Base-by-base conservation (phyloP, 2,888 invertebrate genomes). In the Eristalis pertinax region DNA sequence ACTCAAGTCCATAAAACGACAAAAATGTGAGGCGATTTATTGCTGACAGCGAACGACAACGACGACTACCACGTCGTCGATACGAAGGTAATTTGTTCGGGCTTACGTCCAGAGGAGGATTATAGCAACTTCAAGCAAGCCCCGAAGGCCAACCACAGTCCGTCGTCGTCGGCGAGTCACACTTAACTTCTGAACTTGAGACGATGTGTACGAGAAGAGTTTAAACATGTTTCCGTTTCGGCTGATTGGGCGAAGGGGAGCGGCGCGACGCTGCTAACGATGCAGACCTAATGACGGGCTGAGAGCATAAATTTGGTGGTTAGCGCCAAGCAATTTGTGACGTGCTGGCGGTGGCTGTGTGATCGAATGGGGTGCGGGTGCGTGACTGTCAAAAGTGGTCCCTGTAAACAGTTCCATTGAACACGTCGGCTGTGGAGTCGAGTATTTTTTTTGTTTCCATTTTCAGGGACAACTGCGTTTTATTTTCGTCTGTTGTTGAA, bases 141-240 rank as follows among this genome's bases (percentile, higher is more conserved):
- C 41, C 2, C 50, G 65, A 75, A 65, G 75, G 58, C 50, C 19
- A 50, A 19, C 19, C 26, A 32, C 32, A 75, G 26, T 58, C 3
- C 41, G 74, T 74, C 65, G 56, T 3, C 41, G 74, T 74, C 74
- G 56, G 60, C 60, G 19, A 75, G 64, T 26, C 13, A 35, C 26
- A n/a, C 43, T 73, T 63, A 32, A 63, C 19, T 2, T 43, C 10
- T 63, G 32, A 75, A 72, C 32, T 74, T 29, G 11, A 56, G 56
- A 32, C 35, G 63, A 8, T 38, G 38, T 35, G 35, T 38, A 7
- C 19, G 19, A 8, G 50, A 50, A 19, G 50, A 50, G 19, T 50
- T 50, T 19, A 50, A 50, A 50, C 50, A 50, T 50, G n/a, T 19
- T 32, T n/a, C n/a, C 19, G 50, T 50, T 19, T 50, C 50, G n/a